Percentiles rank a stretch among this genome's conserved stretches.
phyloP scores from a whole-genome alignment of 2,797 vertebrate species.

The Catostomus latipinnis region DNA sequence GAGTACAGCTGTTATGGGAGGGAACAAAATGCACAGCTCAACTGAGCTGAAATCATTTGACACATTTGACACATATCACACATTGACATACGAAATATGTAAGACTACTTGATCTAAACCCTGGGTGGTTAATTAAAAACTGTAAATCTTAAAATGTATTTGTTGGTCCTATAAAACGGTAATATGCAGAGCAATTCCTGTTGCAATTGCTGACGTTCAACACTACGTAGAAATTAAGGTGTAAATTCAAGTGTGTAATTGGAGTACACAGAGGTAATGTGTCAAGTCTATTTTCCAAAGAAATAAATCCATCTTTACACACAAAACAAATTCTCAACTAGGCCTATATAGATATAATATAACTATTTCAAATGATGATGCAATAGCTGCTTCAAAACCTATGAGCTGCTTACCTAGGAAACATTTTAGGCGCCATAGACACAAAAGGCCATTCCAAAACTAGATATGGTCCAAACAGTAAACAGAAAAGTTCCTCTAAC shows the following conservation, averaged over 20 bases:
- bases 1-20: not conserved
- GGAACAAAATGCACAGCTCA: not conserved
- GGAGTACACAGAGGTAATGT: not conserved
- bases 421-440: no score
- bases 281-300: not conserved
- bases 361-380: no score
- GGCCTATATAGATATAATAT: no score
- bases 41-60: slow-evolving; percentile 36
- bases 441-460: no score
- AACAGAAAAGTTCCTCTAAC: no score
- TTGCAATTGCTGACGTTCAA: not conserved
- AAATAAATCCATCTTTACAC: not conserved
- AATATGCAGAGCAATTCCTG: not conserved
- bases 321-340: not conserved
- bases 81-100: slow-evolving; percentile 11
- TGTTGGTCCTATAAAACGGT: not conserved
- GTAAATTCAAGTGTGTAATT: not conserved
- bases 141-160: slow-evolving; percentile 8
- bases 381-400: no score
- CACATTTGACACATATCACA: no score
- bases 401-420: no score
- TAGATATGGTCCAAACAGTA: no score
- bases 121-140: not conserved
- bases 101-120: not conserved
- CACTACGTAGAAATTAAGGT: not conserved